Base-by-base conservation (phyloP, 2,888 invertebrate species). In the Pammene aurita region DNA sequence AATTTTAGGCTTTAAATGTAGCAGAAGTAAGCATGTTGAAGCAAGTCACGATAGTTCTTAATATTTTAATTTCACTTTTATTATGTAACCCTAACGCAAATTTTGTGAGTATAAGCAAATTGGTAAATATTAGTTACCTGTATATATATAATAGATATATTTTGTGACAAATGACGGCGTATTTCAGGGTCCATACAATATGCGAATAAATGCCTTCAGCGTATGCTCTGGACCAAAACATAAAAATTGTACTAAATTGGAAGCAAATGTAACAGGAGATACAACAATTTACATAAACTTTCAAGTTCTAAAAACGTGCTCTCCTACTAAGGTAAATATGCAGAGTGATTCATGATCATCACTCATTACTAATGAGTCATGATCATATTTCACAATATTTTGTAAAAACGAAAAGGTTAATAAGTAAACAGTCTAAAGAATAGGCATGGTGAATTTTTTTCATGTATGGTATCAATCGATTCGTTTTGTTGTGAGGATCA, bases 301-400 rank as follows among this genome's bases (percentile, higher is more conserved):
- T 4, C 54, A 50, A 48, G 67, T 67, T n/a, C 7, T 41, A 9
- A 67, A 48, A 26, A 46, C 13, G 41, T 56, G 61, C 26, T 41
- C 38, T 13, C 67, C 67, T 7, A 55, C 67, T 7, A 61, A 67
- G 67, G 67, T 67, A 62, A 61, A n/a, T n/a, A n/a, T n/a, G n/a
- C n/a, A n/a, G n/a, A n/a, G n/a, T n/a, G n/a, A n/a, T n/a, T n/a
- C n/a, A n/a, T n/a, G n/a, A n/a, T n/a, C n/a, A n/a, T n/a, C n/a
- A n/a, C n/a, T n/a, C n/a, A n/a, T n/a, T n/a, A n/a, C n/a, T n/a
- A n/a, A n/a, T n/a, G n/a, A n/a, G n/a, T n/a, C n/a, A n/a, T n/a
- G n/a, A n/a, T n/a, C n/a, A n/a, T n/a, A n/a, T n/a, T n/a, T n/a
- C n/a, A n/a, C n/a, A n/a, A n/a, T n/a, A n/a, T n/a, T n/a, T n/a